A percentile compares a stretch with the other conserved stretches of the same genome.
phyloP scores from a whole-genome alignment of 2,113 vertebrate species.

The Melanerpes formicivorus region DNA sequence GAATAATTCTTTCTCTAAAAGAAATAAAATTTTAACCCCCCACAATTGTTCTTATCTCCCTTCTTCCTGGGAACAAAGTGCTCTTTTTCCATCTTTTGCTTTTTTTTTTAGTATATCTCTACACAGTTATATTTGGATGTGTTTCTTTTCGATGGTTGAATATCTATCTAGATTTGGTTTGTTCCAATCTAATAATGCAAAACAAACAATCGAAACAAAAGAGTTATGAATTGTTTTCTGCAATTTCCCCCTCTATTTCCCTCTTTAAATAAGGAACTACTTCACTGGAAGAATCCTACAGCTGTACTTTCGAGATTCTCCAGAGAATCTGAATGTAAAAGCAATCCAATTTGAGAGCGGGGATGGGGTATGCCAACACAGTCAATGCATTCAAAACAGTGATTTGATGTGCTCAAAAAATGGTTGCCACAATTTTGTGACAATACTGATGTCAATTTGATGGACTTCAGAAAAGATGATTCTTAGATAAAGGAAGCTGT shows the following conservation, averaged over 20 bases:
- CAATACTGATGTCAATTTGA: not conserved
- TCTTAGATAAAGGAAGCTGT: slow-evolving; percentile 46
- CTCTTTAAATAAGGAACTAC: slow-evolving; percentile 87
- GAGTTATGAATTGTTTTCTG: slow-evolving; percentile 82
- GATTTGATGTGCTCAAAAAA: slow-evolving; percentile 15
- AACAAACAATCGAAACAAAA: slow-evolving; percentile 67
- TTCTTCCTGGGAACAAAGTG: slow-evolving; percentile 80
- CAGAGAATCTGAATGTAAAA: slow-evolving; percentile 21
- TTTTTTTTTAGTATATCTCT: slow-evolving; percentile 82
- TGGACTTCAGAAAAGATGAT: not conserved
- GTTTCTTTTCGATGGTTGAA: slow-evolving; percentile 83
- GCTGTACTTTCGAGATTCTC: slow-evolving; percentile 42
- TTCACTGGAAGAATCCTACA: slow-evolving; percentile 80
- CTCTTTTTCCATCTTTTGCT: slow-evolving; percentile 78
- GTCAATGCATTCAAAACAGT: not conserved
- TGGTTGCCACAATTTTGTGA: not conserved
- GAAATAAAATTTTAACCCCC: slow-evolving; percentile 20
- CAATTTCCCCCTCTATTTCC: slow-evolving; percentile 78
- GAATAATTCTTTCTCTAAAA: slow-evolving; percentile 77
- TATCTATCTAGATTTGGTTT: slow-evolving; percentile 85
- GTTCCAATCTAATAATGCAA: slow-evolving; percentile 76
- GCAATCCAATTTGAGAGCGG: not conserved
- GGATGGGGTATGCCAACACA: not conserved
- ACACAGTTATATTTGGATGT: slow-evolving; percentile 79
- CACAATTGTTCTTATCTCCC: slow-evolving; percentile 63